Percentiles rank a stretch among this genome's conserved stretches.
Evolutionary conservation across 2,113 vertebrate genomes (phyloP).

Genomic region (Dromiciops gliroides): DNA sequence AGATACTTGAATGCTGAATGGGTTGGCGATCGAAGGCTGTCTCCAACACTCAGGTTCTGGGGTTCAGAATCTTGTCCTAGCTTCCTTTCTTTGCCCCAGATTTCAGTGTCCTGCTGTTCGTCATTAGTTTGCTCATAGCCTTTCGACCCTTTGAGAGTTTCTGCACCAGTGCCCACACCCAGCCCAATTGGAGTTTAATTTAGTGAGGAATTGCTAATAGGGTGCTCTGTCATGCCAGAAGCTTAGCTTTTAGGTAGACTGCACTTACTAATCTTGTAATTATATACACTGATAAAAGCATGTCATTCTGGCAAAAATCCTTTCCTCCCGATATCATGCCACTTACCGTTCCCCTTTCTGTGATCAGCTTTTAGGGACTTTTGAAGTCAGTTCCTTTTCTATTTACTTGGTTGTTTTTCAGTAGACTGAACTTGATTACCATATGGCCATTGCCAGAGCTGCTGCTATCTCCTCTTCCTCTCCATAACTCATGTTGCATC

Average conservation of each 20-base stretch:
- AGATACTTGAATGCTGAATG: neutral
- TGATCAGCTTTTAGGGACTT: neutral
- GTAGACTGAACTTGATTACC: conserved; percentile 8
- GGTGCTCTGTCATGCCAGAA: neutral
- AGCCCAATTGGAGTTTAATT: neutral
- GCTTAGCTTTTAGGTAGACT: neutral
- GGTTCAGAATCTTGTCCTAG: neutral
- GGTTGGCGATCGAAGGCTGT: neutral
- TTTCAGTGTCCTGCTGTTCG: neutral
- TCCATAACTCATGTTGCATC: neutral
- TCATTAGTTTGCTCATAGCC: conserved; percentile 26
- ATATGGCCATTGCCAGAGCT: neutral
- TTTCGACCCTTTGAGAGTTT: neutral
- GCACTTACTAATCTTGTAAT: neutral
- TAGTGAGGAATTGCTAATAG: neutral
- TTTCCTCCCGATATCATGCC: neutral
- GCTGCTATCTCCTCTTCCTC: neutral
- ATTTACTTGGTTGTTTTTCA: neutral
- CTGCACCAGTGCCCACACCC: neutral
- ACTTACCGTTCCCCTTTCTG: neutral
- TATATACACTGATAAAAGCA: neutral
- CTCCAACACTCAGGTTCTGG: neutral
- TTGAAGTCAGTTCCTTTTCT: neutral
- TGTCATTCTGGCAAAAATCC: neutral
- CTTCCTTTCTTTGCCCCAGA: neutral